A percentile compares a stretch with the other conserved stretches of the same genome.
phyloP scores from a whole-genome alignment of 2,113 vertebrate species.

The Tetrao urogallus region DNA sequence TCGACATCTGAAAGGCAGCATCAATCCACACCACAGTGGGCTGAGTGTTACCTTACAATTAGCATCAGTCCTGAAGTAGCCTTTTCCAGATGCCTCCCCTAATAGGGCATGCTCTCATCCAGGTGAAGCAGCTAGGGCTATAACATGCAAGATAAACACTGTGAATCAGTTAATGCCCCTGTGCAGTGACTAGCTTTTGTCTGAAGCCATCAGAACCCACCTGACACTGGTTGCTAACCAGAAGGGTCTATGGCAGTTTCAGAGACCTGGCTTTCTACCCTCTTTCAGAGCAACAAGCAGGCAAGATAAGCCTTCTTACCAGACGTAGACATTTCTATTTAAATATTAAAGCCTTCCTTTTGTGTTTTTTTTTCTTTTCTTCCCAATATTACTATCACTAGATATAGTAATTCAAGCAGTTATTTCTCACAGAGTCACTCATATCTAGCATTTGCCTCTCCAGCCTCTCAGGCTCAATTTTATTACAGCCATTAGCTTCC shows the following conservation, averaged over 20 bases:
- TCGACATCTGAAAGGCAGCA: constrained; percentile 6
- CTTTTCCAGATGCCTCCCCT: constrained; percentile 42
- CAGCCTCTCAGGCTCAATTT: background rate
- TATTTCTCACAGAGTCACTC: background rate
- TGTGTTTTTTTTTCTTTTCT: background rate
- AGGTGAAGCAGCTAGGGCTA: constrained; percentile 45
- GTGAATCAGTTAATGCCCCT: background rate
- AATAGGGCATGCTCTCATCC: constrained; percentile 46
- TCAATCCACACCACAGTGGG: background rate
- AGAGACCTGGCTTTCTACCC: background rate
- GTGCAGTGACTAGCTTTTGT: background rate
- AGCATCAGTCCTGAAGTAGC: constrained; percentile 51
- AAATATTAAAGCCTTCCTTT: background rate
- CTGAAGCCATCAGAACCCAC: background rate
- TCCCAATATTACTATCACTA: background rate
- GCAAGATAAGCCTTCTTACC: constrained; percentile 1
- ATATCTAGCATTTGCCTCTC: background rate
- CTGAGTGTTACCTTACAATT: constrained; percentile 22
- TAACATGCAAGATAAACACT: constrained; percentile 47
- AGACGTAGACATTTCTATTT: background rate
- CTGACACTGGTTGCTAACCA: constrained; percentile 2
- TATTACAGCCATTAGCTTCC: background rate
- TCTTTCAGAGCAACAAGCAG: constrained; percentile 5
- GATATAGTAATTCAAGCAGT: background rate
- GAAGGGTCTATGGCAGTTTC: background rate